Base-by-base conservation (phyloP, 92 coral and sea anemone genomes). In the Palythoa caribaeorum region DNA sequence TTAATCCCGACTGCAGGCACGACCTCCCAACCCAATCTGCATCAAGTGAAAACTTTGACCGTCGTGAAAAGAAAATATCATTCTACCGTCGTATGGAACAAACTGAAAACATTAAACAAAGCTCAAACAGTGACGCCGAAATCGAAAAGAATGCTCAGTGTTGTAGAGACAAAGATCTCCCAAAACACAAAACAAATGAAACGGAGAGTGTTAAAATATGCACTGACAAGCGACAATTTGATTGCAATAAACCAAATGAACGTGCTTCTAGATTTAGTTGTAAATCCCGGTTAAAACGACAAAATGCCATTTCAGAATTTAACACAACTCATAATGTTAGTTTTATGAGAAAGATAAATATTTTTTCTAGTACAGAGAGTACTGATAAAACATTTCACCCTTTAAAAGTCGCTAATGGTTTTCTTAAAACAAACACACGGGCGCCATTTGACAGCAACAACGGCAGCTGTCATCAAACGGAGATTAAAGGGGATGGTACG, bases 341-440 rank as follows among this genome's bases (percentile, higher is more conserved):
- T 81, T 65, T 66, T 81, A 81, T 81, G 86, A 68, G 59, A 81
- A 81, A 81, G 44, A 66, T 76, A 81, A 81, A 81, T 81, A 81
- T 81, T 81, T 21, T 81, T 40, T 48, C 76, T 47, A 63, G 86
- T 37, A 81, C 86, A 44, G 76, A 48, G 36, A 17, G 86, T 69
- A 60, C 17, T 48, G 76, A 81, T 40, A 81, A 81, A 28, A 68
- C 76, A 81, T 81, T 81, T 81, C 86, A 81, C 86, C 28, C 59
- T 47, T 54, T 40, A 66, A 81, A 47, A 38, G 76, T 51, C 40
- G 75, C 74, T 81, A 81, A 81, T 81, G 86, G 86, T 50, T 65
- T 68, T 66, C 76, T 66, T 53, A 81, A 63, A 81, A 60, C 73
- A 68, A 81, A 81, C 71, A 44, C 63, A 2, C 36, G 63, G 44